phyloP scores from a whole-genome alignment of 2,113 vertebrate species.

The Caranx ignobilis region DNA sequence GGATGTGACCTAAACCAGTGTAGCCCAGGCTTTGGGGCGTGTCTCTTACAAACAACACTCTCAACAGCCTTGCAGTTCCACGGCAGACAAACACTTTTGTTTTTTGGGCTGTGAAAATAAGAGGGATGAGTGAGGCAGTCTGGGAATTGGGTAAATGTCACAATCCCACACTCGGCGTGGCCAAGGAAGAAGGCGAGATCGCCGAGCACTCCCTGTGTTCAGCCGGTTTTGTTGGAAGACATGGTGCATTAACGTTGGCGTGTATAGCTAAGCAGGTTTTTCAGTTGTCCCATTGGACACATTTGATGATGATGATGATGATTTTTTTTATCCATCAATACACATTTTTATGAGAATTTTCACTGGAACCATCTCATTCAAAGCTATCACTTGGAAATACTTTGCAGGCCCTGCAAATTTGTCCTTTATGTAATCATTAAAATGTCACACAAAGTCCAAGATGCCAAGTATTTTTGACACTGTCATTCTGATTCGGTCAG shows the following conservation, averaged over 20 bases:
- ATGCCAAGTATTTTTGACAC: neutral
- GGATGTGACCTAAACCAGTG: conserved; percentile 51
- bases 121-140: conserved; percentile 64
- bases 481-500: neutral
- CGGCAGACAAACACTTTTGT: conserved; percentile 79
- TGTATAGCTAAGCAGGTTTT: conserved; percentile 61
- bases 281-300: conserved; percentile 42
- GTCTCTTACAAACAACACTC: conserved; percentile 58
- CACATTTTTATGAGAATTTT: neutral
- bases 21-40: conserved; percentile 61
- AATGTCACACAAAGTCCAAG: neutral
- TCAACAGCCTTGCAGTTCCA: conserved; percentile 55
- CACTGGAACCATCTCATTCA: neutral
- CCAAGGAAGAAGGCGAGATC: conserved; percentile 57
- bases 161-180: conserved; percentile 82
- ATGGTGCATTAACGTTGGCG: conserved; percentile 23
- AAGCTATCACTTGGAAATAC: neutral
- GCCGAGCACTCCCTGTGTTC: conserved; percentile 68
- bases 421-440: neutral
- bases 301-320: neutral
- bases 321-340: neutral
- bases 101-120: conserved; percentile 80
- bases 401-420: neutral
- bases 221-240: conserved; percentile 65
- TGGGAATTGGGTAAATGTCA: conserved; percentile 82